Conservation (phyloP, 2,797 vertebrate genomes). For the Buphagus erythrorhynchus region DNA sequence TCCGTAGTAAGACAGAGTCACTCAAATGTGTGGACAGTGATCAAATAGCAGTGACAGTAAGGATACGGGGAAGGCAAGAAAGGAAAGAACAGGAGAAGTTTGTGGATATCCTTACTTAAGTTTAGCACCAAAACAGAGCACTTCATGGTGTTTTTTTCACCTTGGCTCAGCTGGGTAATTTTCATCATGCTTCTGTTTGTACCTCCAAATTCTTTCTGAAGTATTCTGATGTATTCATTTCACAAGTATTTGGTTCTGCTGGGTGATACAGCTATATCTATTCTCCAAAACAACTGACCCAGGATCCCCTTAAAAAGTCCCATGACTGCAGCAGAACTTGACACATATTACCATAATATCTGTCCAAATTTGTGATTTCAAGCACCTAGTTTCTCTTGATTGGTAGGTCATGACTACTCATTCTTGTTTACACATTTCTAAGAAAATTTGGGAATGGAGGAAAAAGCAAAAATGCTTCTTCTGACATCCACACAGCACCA, state of each 20-base stretch:
- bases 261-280: background rate
- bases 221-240: background rate
- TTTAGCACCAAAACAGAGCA: background rate
- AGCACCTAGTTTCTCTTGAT: background rate
- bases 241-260: fast-evolving
- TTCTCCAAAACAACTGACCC: background rate
- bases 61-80: background rate
- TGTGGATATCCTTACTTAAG: background rate
- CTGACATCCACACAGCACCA: too few relatives aligned
- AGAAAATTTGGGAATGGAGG: background rate
- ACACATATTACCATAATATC: background rate
- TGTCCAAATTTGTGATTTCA: background rate
- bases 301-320: background rate
- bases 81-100: background rate
- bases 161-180: background rate
- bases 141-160: background rate
- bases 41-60: background rate
- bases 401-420: background rate
- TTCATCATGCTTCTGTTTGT: background rate
- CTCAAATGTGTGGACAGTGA: background rate
- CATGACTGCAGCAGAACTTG: background rate
- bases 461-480: background rate
- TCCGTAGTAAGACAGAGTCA: background rate
- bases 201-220: background rate
- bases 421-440: background rate